Percentiles rank a stretch among this genome's conserved stretches.
phyloP scores from a whole-genome alignment of 2,797 vertebrate species.

The Poecilia wingei region DNA sequence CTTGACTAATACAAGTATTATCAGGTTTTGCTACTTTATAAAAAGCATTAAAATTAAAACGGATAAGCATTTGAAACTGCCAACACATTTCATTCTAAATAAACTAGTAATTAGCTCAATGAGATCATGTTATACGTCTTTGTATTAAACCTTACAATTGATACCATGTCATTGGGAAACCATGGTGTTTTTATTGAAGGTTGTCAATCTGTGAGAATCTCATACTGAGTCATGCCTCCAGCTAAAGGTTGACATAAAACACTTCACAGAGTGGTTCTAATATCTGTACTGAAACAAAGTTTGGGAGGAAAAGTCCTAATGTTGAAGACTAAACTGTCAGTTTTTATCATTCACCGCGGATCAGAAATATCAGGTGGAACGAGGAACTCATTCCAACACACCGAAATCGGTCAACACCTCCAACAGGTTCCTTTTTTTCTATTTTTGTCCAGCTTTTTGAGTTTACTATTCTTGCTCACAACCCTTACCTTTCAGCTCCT shows the following conservation, averaged over 20 bases:
- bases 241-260: constrained; percentile 7
- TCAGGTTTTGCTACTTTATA: background rate
- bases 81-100: background rate
- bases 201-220: background rate
- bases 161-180: background rate
- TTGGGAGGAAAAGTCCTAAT: constrained; percentile 1
- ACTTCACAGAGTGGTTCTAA: constrained; percentile 51
- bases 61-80: background rate
- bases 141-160: background rate
- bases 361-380: constrained; percentile 47
- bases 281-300: constrained; percentile 40
- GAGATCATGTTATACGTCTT: background rate
- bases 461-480: constrained; percentile 51
- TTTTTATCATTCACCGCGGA: constrained; percentile 60
- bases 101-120: background rate
- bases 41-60: background rate
- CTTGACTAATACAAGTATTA: background rate
- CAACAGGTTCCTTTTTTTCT: background rate
- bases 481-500: constrained; percentile 20
- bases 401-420: constrained; percentile 6
- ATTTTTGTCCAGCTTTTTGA: background rate
- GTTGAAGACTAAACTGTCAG: constrained; percentile 28
- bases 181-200: background rate
- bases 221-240: background rate
- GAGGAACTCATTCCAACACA: constrained; percentile 8